Base-by-base conservation (phyloP, 2,888 invertebrate genomes). In the Tiliacea aurago region DNA sequence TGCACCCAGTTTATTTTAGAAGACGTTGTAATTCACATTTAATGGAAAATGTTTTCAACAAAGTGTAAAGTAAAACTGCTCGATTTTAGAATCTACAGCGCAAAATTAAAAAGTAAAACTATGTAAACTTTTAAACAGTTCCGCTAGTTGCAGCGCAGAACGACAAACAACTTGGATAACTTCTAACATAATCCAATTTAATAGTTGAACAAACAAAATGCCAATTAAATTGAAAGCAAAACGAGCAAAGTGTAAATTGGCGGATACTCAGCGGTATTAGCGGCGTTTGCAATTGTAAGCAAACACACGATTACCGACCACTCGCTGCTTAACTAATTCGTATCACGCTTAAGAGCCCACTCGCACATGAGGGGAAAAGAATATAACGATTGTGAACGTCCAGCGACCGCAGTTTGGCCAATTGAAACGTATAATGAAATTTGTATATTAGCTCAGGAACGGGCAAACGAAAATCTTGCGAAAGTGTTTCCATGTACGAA, bases 261-360 rank as follows among this genome's bases (percentile, higher is more conserved):
- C 92, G 91, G 91, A 91, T 89, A 91, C 90, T 92, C 91, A 87
- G 87, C 86, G 86, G 90, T 91, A 91, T 93, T 91, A 92, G 90
- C 83, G 88, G 87, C 91, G 90, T 93, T 94, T 93, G 93, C 92
- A 93, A 94, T 94, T 95, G 93, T 94, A 94, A 94, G 90, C 90
- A 91, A 91, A 91, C 90, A 91, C 90, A 90, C 89, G 89, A 93
- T 95, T 94, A 94, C 90, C 85, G 87, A 83, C 85, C 88, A 91
- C 91, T 94, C 91, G 90, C 89, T 92, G 93, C 91, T 93, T 93
- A 90, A 93, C 92, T 95, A 94, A 95, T 95, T 94, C 93, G 88
- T 91, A 93, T 91, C 91, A 92, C 91, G 90, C 88, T 90, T 93
- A 92, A 92, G 90, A 91, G 87, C 83, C 84, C 85, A 89, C 89